These are phyloP conservation scores for Chelmon rostratus DNA, from an alignment of 2,797 vertebrate genomes.

Conservation along the genomic window DNA sequence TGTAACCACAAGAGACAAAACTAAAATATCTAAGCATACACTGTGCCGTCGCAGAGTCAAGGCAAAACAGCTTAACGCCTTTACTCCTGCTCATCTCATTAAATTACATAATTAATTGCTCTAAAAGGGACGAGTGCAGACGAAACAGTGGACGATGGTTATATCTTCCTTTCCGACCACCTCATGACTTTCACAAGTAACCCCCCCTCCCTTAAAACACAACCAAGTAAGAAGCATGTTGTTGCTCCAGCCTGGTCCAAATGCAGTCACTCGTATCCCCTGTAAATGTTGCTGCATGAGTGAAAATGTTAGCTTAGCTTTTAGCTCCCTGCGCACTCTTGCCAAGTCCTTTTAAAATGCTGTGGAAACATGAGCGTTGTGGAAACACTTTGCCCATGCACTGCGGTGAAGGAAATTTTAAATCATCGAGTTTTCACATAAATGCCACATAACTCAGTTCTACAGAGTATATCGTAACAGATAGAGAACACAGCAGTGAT, in stretches of 20 bases:
- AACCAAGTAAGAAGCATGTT: constrained; percentile 6
- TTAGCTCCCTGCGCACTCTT: constrained; percentile 30
- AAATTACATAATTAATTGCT: constrained; percentile 60
- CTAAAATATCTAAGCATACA: constrained; percentile 64
- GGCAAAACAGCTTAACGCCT: constrained; percentile 25
- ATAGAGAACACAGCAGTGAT: constrained; percentile 48
- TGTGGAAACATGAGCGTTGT: constrained; percentile 65
- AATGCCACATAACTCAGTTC: constrained; percentile 74
- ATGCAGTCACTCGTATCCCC: constrained; percentile 34
- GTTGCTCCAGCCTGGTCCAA: constrained; percentile 25
- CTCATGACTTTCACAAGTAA: constrained; percentile 25
- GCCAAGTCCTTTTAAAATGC: constrained; percentile 48
- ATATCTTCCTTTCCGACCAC: constrained; percentile 5
- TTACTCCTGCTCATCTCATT: constrained; percentile 47
- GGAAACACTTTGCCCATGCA: constrained; percentile 62
- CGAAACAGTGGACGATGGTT: constrained; percentile 21
- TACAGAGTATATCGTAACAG: constrained; percentile 41
- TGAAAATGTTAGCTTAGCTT: constrained; percentile 51
- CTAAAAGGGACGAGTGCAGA: constrained; percentile 30
- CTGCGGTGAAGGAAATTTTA: constrained; percentile 66
- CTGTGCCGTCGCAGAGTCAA: constrained; percentile 31
- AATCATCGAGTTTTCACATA: constrained; percentile 78
- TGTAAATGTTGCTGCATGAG: constrained; percentile 49
- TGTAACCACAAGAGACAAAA: constrained; percentile 69
- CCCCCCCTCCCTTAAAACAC: not conserved